phyloP scores from a whole-genome alignment of 2,888 invertebrate genomes.

The Melanostoma scalare region DNA sequence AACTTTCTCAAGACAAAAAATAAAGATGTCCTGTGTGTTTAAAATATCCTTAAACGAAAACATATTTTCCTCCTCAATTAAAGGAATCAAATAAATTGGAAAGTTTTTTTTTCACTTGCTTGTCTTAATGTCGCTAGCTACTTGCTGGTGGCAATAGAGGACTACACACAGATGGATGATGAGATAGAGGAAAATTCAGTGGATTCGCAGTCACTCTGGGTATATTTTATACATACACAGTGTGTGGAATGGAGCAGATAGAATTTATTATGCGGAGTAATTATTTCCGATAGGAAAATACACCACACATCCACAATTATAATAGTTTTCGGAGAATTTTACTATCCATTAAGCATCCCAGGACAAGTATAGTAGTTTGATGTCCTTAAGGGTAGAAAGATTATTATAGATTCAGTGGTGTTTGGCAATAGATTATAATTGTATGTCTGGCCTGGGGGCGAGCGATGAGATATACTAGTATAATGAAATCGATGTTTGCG shows the following conservation, averaged over 20 bases:
- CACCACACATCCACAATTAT: conserved; percentile 66
- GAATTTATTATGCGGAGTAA: conserved; percentile 70
- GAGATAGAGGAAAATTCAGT: conserved; percentile 46
- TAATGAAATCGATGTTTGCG: conserved; percentile 19
- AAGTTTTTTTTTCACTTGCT: conserved; percentile 43
- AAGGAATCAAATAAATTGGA: conserved; percentile 68
- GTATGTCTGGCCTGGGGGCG: conserved; percentile 35
- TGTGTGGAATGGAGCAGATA: conserved; percentile 13
- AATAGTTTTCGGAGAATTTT: conserved; percentile 71
- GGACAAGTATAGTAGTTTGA: conserved; percentile 54
- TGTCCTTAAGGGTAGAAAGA: conserved; percentile 51
- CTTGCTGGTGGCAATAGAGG: conserved; percentile 38
- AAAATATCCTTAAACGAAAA: conserved; percentile 62
- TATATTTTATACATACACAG: conserved; percentile 6
- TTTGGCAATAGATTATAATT: conserved; percentile 51
- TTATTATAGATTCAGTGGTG: conserved; percentile 56
- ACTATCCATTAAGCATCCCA: conserved; percentile 69
- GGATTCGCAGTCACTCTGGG: not conserved
- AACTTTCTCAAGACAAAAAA: conserved; percentile 4
- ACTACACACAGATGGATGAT: conserved; percentile 53
- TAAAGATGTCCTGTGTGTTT: conserved; percentile 34
- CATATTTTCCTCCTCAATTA: conserved; percentile 71
- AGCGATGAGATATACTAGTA: conserved; percentile 26
- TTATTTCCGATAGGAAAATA: conserved; percentile 73
- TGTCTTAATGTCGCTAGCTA: conserved; percentile 17